phyloP scores from a whole-genome alignment of 2,113 vertebrate genomes.

The Phalacrocorax aristotelis region DNA sequence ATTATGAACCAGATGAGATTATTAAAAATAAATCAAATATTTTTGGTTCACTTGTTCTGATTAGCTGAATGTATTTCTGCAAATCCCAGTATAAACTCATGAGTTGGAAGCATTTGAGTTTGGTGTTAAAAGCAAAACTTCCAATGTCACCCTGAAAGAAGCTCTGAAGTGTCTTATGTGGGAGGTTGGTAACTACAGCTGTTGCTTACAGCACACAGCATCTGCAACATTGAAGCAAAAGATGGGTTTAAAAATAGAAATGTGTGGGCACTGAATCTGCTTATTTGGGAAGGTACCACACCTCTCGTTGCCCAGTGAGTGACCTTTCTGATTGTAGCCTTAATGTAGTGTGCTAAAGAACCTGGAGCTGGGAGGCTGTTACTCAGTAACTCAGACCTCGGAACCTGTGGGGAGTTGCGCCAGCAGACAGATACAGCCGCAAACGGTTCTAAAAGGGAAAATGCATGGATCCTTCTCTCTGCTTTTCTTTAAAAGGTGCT shows the following conservation, averaged over 20 bases:
- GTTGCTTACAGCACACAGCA: not conserved
- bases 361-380: not conserved
- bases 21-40: conserved; percentile 48
- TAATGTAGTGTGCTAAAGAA: rapidly evolving
- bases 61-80: not conserved
- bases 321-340: not conserved
- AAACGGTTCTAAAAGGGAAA: not conserved
- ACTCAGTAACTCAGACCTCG: not conserved
- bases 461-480: not conserved
- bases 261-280: not conserved
- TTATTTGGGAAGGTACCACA: not conserved
- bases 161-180: not conserved
- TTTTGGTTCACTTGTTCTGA: not conserved
- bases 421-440: not conserved
- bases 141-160: not conserved
- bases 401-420: rapidly evolving
- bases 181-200: not conserved
- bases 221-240: not conserved
- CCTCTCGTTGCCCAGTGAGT: not conserved
- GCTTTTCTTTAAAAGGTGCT: not conserved
- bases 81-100: not conserved
- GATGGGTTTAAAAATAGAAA: not conserved
- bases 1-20: not conserved
- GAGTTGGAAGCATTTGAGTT: not conserved
- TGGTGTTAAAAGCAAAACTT: not conserved